Conservation (phyloP, 2,797 vertebrate species). For the Lagorchestes hirsutus region DNA sequence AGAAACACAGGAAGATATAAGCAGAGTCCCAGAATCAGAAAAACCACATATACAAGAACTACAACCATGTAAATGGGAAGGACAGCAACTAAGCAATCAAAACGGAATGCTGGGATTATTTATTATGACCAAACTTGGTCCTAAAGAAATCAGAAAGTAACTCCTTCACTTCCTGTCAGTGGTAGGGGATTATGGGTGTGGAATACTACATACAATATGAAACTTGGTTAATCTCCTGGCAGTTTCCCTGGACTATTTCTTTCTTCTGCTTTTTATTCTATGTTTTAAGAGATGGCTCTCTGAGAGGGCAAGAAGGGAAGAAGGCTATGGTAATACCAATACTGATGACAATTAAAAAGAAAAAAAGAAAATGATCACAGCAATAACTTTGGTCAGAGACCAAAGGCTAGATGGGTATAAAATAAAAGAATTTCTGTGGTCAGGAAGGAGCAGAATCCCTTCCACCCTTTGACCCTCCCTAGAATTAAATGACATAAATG, state of each 20-base stretch:
- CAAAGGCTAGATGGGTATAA: neutral
- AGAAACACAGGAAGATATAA: neutral
- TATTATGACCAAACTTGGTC: neutral
- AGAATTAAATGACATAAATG: neutral
- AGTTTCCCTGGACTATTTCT: neutral
- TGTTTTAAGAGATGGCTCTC: neutral
- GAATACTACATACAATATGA: neutral
- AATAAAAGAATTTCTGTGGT: neutral
- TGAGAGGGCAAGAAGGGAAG: neutral
- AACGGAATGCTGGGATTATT: neutral
- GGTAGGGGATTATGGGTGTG: neutral
- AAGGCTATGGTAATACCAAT: conserved; percentile 29
- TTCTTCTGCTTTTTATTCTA: neutral
- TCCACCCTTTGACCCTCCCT: neutral
- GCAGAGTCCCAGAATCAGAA: neutral
- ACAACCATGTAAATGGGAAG: neutral
- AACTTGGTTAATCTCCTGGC: neutral
- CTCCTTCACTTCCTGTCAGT: neutral
- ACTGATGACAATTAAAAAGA: conserved; percentile 65
- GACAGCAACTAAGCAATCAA: neutral
- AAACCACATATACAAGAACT: neutral
- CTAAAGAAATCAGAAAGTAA: neutral
- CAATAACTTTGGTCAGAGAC: neutral
- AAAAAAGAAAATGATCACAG: conserved; percentile 35
- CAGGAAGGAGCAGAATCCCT: neutral